A percentile compares a stretch with the other conserved stretches of the same genome.
Conservation (phyloP, 2,888 invertebrate genomes). For the Sinohyriopsis cumingii region DNA sequence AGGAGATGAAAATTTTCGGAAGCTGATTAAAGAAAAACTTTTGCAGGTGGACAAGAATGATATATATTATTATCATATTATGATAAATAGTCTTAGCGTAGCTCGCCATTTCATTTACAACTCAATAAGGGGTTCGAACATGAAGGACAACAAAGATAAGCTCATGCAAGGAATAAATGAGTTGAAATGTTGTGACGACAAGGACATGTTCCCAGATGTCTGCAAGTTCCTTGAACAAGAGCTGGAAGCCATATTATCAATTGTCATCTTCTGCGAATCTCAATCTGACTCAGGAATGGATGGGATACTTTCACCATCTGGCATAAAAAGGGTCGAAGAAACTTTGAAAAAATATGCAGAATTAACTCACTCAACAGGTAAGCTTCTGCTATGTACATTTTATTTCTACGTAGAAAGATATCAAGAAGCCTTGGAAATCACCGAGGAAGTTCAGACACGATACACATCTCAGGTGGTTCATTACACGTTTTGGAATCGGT, state of each 20-base stretch:
- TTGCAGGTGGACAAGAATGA: neutral
- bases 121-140: neutral
- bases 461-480: slow-evolving; percentile 1
- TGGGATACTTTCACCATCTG: no score
- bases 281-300: no score
- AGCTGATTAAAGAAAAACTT: neutral
- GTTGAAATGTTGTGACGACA: neutral
- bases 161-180: neutral
- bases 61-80: slow-evolving; percentile 3
- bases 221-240: no score
- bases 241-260: no score
- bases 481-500: slow-evolving; percentile 7
- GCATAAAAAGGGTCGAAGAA: no score
- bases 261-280: no score
- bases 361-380: no score
- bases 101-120: slow-evolving; percentile 1
- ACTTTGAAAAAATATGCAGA: no score
- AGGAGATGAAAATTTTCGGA: neutral
- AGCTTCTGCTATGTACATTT: neutral
- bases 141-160: neutral
- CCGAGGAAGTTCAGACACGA: neutral
- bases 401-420: neutral
- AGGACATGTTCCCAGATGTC: no score
- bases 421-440: slow-evolving; percentile 1
- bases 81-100: slow-evolving; percentile 3